phyloP scores from a whole-genome alignment of 2,888 invertebrate genomes.

The Trichogramma evanescens region DNA sequence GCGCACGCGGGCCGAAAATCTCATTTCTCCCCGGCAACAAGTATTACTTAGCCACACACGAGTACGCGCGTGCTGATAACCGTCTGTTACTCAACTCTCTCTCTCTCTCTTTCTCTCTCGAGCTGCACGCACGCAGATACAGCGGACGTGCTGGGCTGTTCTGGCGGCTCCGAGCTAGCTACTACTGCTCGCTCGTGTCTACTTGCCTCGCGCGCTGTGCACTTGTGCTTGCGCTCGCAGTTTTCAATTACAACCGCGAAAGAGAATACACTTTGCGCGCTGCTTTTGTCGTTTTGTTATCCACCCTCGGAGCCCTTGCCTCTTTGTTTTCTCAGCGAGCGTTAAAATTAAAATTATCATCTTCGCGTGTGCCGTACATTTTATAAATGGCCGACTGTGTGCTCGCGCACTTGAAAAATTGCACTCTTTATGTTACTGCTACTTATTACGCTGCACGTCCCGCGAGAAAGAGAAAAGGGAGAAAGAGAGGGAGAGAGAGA shows the following conservation, averaged over 20 bases:
- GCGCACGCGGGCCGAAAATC: too few relatives aligned
- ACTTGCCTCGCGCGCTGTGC: constrained; percentile 1
- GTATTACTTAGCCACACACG: too few relatives aligned
- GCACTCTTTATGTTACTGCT: background rate
- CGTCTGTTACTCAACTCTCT: background rate
- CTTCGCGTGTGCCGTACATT: background rate
- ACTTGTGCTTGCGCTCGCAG: background rate
- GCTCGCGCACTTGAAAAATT: background rate
- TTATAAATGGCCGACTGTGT: background rate
- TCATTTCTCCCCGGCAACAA: too few relatives aligned
- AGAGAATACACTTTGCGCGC: too few relatives aligned
- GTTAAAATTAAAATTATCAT: background rate
- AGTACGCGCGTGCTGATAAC: too few relatives aligned
- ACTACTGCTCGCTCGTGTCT: constrained; percentile 1
- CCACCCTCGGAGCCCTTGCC: too few relatives aligned
- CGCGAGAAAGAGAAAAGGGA: background rate
- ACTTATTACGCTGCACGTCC: background rate
- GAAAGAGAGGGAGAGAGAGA: background rate
- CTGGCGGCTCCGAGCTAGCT: constrained; percentile 3
- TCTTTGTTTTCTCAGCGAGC: background rate
- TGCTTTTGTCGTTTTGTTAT: too few relatives aligned
- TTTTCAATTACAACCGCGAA: background rate
- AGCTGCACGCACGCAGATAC: too few relatives aligned
- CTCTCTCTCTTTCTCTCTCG: background rate
- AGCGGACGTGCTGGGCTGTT: background rate